A percentile compares a stretch with the other conserved stretches of the same genome.
These are phyloP conservation scores for Pristionchus maxplancki DNA, from an alignment of 2,888 invertebrate species.

Conservation along the genomic window DNA sequence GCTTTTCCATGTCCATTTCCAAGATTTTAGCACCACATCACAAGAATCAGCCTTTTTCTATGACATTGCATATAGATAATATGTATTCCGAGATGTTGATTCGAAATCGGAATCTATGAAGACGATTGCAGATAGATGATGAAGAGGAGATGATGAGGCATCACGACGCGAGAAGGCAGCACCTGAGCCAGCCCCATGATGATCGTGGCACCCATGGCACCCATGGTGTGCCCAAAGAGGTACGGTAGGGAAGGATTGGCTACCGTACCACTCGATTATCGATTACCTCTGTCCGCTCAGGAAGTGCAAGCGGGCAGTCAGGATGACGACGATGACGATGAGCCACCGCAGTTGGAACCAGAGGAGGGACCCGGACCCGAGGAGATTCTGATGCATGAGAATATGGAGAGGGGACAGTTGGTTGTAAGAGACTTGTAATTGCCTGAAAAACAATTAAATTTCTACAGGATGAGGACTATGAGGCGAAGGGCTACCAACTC, in stretches of 20 bases:
- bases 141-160: conserved; percentile 25
- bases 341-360: conserved; percentile 60
- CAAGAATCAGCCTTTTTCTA: too few relatives aligned
- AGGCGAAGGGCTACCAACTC: conserved; percentile 47
- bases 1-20: too few relatives aligned
- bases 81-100: too few relatives aligned
- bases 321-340: conserved; percentile 56
- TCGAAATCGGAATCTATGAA: too few relatives aligned
- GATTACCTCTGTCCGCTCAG: not conserved
- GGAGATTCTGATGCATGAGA: conserved; percentile 54
- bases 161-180: not conserved
- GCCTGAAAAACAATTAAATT: not conserved
- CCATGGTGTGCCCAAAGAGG: not conserved
- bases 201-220: too few relatives aligned
- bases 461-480: not conserved
- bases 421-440: too few relatives aligned
- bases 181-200: conserved; percentile 1
- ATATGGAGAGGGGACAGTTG: conserved; percentile 41
- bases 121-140: not conserved
- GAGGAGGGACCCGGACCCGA: conserved; percentile 56
- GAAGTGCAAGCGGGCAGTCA: not conserved
- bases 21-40: too few relatives aligned
- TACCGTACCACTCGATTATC: not conserved
- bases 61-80: too few relatives aligned
- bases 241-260: not conserved